These are phyloP conservation scores for Epistrophe grossulariae DNA, from an alignment of 2,888 invertebrate genomes.

Conservation along the genomic window DNA sequence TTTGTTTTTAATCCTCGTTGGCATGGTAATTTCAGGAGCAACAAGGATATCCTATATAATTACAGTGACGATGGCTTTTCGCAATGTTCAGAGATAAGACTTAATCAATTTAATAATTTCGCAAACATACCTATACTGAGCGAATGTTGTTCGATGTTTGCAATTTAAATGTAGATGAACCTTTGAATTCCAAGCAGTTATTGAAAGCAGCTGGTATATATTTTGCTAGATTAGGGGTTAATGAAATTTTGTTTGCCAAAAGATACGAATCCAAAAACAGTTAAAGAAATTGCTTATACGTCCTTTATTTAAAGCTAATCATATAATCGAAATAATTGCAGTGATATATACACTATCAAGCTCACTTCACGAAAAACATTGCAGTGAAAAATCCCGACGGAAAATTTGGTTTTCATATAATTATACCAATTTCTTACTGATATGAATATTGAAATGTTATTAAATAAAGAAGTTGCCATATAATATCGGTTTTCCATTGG, in stretches of 20 bases:
- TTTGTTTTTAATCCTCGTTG: conserved; percentile 61
- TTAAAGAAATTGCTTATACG: no score
- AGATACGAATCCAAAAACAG: neutral
- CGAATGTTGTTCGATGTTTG: conserved; percentile 45
- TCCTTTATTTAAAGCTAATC: no score
- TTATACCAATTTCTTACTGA: no score
- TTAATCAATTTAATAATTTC: conserved; percentile 75
- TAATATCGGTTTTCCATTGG: no score
- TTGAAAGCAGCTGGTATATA: conserved; percentile 1
- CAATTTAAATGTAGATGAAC: conserved; percentile 5
- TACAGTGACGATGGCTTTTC: conserved; percentile 47
- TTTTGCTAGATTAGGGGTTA: neutral
- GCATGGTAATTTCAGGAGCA: conserved; percentile 67
- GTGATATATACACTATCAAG: no score
- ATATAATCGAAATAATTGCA: no score
- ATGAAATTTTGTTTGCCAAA: neutral
- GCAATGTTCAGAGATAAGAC: conserved; percentile 62
- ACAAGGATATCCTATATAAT: conserved; percentile 64
- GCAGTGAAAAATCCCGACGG: no score
- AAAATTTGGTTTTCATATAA: no score
- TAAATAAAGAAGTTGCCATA: no score
- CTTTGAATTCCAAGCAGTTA: neutral
- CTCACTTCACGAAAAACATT: no score
- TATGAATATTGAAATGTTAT: no score
- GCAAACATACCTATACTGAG: neutral